Evolutionary conservation across 2,113 vertebrate species (phyloP).

Genomic region (Tamias sibiricus): DNA sequence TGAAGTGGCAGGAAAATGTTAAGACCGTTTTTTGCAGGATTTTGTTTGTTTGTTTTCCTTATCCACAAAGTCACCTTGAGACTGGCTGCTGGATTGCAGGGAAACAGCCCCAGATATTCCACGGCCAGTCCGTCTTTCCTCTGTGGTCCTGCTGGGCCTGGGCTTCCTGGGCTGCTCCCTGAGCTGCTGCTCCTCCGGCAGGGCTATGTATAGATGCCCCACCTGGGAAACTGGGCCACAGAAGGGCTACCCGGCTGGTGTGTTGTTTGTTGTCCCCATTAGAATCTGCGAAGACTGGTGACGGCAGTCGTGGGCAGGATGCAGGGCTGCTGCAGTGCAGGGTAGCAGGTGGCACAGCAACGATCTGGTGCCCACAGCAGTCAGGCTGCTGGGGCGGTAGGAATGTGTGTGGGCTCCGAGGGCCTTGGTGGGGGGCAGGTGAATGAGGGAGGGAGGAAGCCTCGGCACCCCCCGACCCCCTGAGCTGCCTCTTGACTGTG

Average conservation of each 20-base stretch:
- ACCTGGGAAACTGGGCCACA: neutral
- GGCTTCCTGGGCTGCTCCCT: neutral
- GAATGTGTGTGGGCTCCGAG: neutral
- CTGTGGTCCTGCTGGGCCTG: no score
- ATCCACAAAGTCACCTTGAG: neutral
- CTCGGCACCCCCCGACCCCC: neutral
- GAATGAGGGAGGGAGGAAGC: neutral
- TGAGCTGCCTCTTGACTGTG: neutral
- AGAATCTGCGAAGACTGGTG: neutral
- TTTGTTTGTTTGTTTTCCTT: neutral
- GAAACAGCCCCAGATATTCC: neutral
- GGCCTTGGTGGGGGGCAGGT: no score
- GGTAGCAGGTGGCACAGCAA: neutral
- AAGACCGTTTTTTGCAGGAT: neutral
- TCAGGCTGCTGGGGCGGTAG: neutral
- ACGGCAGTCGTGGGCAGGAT: neutral
- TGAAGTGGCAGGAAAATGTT: neutral
- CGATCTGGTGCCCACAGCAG: accelerated
- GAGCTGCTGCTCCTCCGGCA: neutral
- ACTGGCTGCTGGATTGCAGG: neutral
- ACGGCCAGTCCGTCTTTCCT: neutral
- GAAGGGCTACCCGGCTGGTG: neutral
- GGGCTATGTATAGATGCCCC: neutral
- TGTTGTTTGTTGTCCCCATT: neutral
- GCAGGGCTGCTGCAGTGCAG: neutral